These are phyloP conservation scores for Mycalesis mineus DNA, from an alignment of 2,888 invertebrate genomes.

Conservation along the genomic window DNA sequence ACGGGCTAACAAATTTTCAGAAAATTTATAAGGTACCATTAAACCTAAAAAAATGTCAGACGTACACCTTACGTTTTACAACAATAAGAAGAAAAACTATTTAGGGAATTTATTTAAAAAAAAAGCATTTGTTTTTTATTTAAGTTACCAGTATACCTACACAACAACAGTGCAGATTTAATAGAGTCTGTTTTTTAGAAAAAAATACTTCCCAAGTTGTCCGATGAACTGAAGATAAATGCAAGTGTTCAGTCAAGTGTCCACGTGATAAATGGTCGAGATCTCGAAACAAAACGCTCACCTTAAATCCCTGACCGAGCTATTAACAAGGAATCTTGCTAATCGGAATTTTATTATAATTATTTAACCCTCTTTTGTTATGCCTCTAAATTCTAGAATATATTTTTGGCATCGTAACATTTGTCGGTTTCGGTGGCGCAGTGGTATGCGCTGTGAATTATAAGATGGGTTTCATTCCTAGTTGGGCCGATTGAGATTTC, in stretches of 20 bases:
- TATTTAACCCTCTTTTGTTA: not conserved
- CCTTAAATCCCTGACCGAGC: conserved; percentile 27
- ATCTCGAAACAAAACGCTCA: conserved; percentile 47
- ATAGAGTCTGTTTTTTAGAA: conserved; percentile 6
- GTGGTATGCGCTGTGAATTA: too few relatives aligned
- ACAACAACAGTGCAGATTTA: not conserved
- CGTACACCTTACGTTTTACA: too few relatives aligned
- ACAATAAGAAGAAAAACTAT: too few relatives aligned
- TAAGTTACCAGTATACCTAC: not conserved
- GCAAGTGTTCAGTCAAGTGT: conserved; percentile 64
- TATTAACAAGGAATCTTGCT: conserved; percentile 20
- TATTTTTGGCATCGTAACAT: too few relatives aligned
- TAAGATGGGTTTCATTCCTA: too few relatives aligned
- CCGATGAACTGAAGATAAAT: conserved; percentile 52
- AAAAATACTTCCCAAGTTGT: conserved; percentile 19
- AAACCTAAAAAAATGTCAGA: too few relatives aligned
- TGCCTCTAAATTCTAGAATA: not conserved
- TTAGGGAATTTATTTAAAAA: too few relatives aligned
- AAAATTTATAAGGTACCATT: too few relatives aligned
- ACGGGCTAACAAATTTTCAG: too few relatives aligned
- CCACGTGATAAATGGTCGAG: conserved; percentile 58
- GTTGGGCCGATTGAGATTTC: too few relatives aligned
- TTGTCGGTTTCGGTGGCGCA: too few relatives aligned
- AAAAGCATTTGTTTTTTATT: too few relatives aligned
- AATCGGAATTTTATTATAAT: conserved; percentile 16